Percentiles rank a stretch among this genome's conserved stretches.
These are phyloP conservation scores for Eristalis tenax DNA, from an alignment of 2,888 invertebrate species.

Conservation along the genomic window DNA sequence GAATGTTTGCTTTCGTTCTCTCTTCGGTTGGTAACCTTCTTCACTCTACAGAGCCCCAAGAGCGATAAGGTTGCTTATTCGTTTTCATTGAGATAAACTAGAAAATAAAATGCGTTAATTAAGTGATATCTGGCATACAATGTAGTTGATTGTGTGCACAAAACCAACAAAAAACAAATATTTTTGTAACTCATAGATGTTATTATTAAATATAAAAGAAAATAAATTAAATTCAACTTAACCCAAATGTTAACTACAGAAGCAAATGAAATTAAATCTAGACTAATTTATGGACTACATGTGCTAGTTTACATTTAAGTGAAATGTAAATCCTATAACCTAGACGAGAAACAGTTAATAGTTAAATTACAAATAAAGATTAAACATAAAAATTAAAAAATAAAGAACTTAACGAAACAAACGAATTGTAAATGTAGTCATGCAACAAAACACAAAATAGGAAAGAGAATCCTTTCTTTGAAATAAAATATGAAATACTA, in stretches of 20 bases:
- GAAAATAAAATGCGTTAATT: background rate
- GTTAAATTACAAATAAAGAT: background rate
- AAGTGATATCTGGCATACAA: constrained; percentile 38
- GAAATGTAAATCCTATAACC: constrained; percentile 2
- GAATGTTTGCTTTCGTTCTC: background rate
- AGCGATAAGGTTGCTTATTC: constrained; percentile 59
- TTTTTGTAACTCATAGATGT: constrained; percentile 47
- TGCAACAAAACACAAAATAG: constrained; percentile 2
- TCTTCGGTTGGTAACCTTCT: constrained; percentile 52
- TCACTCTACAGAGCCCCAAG: constrained; percentile 71
- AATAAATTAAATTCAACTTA: background rate
- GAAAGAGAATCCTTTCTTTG: background rate
- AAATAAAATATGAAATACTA: background rate
- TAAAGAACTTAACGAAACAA: constrained; percentile 36
- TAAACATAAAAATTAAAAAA: constrained; percentile 5
- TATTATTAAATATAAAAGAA: background rate
- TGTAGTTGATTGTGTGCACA: constrained; percentile 1
- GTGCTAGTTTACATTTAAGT: background rate
- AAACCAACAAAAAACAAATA: constrained; percentile 5
- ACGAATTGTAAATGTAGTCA: constrained; percentile 67
- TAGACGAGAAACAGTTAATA: constrained; percentile 5
- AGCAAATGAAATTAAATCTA: background rate
- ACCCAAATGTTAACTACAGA: constrained; percentile 10
- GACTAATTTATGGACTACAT: background rate
- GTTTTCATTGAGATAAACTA: background rate